These are phyloP conservation scores for Tachysurus fulvidraco DNA, from an alignment of 2,113 vertebrate genomes.

Conservation along the genomic window DNA sequence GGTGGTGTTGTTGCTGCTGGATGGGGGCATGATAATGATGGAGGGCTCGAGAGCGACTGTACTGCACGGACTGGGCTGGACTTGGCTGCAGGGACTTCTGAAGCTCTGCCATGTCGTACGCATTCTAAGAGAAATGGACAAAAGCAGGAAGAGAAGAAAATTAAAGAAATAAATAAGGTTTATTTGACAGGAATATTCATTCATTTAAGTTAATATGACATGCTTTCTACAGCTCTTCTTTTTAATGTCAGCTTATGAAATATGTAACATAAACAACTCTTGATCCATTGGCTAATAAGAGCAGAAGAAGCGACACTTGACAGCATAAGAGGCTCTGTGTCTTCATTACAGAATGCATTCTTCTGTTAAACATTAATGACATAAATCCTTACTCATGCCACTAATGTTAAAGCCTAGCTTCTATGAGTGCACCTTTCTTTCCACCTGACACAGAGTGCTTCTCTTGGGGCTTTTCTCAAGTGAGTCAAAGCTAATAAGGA, in stretches of 20 bases:
- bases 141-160: constrained; percentile 51
- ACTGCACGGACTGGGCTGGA: constrained; percentile 76
- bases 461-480: neutral
- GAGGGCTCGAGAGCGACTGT: constrained; percentile 65
- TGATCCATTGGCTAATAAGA: constrained; percentile 38
- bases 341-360: constrained; percentile 36
- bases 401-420: constrained; percentile 28
- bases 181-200: constrained; percentile 25
- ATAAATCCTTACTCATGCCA: constrained; percentile 46
- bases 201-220: neutral
- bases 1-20: constrained; percentile 57
- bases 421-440: constrained; percentile 29
- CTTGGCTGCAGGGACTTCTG: constrained; percentile 83
- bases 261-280: constrained; percentile 14
- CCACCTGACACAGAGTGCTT: constrained; percentile 25
- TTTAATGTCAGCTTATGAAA: constrained; percentile 8
- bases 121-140: constrained; percentile 70
- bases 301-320: constrained; percentile 6
- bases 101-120: constrained; percentile 85
- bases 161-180: constrained; percentile 47
- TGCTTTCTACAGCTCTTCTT: neutral
- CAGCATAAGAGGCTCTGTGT: constrained; percentile 44
- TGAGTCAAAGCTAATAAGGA: neutral
- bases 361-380: constrained; percentile 42
- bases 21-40: constrained; percentile 66